A percentile compares a stretch with the other conserved stretches of the same genome.
Conservation (phyloP, 2,888 invertebrate species). For the Kuschelorhynchus macadamiae region DNA sequence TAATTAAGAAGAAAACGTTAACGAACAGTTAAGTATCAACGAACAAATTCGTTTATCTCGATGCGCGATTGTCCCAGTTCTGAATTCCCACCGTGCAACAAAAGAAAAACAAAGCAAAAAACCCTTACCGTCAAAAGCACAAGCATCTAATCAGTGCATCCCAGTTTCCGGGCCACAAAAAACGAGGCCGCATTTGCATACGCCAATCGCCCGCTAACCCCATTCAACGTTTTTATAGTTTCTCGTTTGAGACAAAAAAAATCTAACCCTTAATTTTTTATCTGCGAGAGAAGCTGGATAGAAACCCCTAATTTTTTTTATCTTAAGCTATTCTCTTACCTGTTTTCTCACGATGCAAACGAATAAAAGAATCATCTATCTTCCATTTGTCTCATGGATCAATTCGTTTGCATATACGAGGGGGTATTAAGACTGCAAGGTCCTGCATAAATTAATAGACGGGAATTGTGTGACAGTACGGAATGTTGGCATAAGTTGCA, state of each 20-base stretch:
- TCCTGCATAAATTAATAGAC: conserved; percentile 40
- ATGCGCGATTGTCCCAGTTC: background rate
- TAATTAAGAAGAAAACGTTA: too few relatives aligned
- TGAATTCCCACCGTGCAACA: background rate
- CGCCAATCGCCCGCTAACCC: conserved; percentile 11
- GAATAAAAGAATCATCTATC: conserved; percentile 54
- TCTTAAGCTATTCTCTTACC: conserved; percentile 50
- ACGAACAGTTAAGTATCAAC: too few relatives aligned
- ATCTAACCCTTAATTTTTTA: conserved; percentile 52
- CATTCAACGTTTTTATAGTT: conserved; percentile 18
- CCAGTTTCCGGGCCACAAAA: conserved; percentile 24
- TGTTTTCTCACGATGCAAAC: conserved; percentile 51
- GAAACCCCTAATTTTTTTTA: conserved; percentile 49
- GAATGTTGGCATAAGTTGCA: conserved; percentile 17
- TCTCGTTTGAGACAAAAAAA: conserved; percentile 51
- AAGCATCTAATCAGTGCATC: conserved; percentile 35
- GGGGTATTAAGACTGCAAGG: conserved; percentile 35
- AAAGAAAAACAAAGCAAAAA: conserved; percentile 9
- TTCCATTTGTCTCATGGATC: conserved; percentile 51
- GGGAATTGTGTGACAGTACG: background rate
- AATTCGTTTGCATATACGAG: conserved; percentile 37
- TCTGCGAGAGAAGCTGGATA: conserved; percentile 14
- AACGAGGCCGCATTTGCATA: conserved; percentile 34
- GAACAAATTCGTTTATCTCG: too few relatives aligned
- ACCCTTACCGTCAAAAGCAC: conserved; percentile 25